phyloP scores from a whole-genome alignment of 2,113 vertebrate species.

The Hippocampus comes region DNA sequence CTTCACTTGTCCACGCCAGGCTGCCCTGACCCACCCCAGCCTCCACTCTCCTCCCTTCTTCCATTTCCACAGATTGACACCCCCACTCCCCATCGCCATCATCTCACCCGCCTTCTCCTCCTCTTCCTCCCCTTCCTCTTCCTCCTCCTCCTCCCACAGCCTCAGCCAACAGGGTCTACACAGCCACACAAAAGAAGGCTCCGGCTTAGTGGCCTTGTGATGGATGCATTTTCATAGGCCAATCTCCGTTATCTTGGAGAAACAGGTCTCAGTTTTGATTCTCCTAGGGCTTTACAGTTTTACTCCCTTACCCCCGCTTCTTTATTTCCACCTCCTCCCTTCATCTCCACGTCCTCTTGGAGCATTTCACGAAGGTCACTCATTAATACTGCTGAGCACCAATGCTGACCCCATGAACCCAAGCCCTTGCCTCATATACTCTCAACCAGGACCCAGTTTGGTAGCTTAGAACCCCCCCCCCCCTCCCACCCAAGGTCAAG shows the following conservation, averaged over 20 bases:
- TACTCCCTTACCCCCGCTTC: slow-evolving; percentile 51
- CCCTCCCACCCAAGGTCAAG: slow-evolving; percentile 70
- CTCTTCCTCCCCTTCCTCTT: slow-evolving; percentile 18
- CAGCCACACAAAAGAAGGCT: slow-evolving; percentile 66
- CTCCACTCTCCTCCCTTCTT: slow-evolving; percentile 41
- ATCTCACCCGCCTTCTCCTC: slow-evolving; percentile 1
- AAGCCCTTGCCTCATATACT: slow-evolving; percentile 44
- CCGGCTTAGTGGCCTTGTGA: slow-evolving; percentile 73
- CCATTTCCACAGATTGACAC: slow-evolving; percentile 9
- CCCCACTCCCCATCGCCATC: neutral
- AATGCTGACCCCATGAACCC: slow-evolving; percentile 68
- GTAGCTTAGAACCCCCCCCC: slow-evolving; percentile 17
- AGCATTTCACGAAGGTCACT: slow-evolving; percentile 75
- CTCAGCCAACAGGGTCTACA: slow-evolving; percentile 47
- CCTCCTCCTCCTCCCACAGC: slow-evolving; percentile 28
- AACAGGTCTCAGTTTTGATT: slow-evolving; percentile 75
- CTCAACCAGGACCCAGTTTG: slow-evolving; percentile 38
- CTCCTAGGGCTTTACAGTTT: slow-evolving; percentile 70
- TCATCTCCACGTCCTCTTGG: slow-evolving; percentile 40
- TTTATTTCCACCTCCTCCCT: slow-evolving; percentile 26
- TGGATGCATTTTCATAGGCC: slow-evolving; percentile 78
- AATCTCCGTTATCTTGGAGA: slow-evolving; percentile 76
- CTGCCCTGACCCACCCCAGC: slow-evolving; percentile 50
- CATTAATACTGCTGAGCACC: slow-evolving; percentile 75
- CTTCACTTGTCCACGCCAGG: slow-evolving; percentile 58